Evolutionary conservation across 2,888 invertebrate species (phyloP), one percentile per base, ranked within the genome.

Genomic region (Ariolimax columbianus): DNA sequence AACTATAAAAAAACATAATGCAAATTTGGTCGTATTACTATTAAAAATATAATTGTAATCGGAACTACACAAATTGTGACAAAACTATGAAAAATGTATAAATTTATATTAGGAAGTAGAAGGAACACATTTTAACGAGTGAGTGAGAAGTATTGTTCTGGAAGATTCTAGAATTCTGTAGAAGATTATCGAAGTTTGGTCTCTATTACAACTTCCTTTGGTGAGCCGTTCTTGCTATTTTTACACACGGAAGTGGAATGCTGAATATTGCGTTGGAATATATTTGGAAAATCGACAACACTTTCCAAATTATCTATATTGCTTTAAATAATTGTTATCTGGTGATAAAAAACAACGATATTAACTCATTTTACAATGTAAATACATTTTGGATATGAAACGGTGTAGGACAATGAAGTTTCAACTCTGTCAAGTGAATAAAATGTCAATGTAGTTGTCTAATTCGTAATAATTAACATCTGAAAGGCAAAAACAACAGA

Each of bases 41-140:
- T 30, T 14, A 30, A n/a, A 73, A 40, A n/a, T 43, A 26, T 43
- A 23, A 19, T 9, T 36, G 30, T 70, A 19, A 7, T 73, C n/a
- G 47, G 30, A 38, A 9, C 2, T 7, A n/a, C 14, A 66, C 30
- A 79, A 79, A 26, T 23, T 51, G n/a, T 36, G 6, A 23, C 55
- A 23, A 47, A 23, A 55, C 7, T 55, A 19, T 55, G 11, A 66
- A 26, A 40, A 66, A 40, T 19, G 19, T 30, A 23, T 9, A n/a
- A 43, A 59, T 30, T 66, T 63, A 66, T 59, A 66, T 55, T 55
- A 40, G 81, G 81, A 82, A 82, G 81, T 72, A 70, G 81, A n/a
- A 82, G 51, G 72, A 72, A 55, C n/a, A 82, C 81, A 81, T 1
- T 26, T 11, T 0, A 51, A 17, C 0, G 19, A 55, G 26, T 70